Evolutionary conservation across 2,888 invertebrate species (phyloP).

Genomic region (Tubulanus polymorphus): DNA sequence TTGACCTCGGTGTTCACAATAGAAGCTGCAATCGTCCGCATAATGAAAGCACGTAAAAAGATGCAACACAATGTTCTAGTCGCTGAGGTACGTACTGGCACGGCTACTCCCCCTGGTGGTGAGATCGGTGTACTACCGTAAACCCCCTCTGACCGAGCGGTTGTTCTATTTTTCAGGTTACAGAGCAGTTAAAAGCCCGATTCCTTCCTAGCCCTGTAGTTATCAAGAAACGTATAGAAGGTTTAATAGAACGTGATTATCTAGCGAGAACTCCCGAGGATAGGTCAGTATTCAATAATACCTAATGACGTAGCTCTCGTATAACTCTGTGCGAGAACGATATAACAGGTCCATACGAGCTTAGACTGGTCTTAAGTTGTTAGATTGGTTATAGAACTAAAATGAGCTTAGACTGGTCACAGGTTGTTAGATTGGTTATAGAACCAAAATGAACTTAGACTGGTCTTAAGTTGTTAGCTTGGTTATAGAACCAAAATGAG

Average conservation of each 20-base stretch:
- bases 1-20: slow-evolving; percentile 61
- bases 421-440: no score
- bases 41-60: slow-evolving; percentile 97
- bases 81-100: slow-evolving; percentile 66
- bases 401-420: no score
- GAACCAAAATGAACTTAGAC: no score
- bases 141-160: neutral
- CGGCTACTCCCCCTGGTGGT: neutral
- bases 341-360: no score
- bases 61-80: slow-evolving; percentile 84
- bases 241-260: slow-evolving; percentile 98
- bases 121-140: neutral
- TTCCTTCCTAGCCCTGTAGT: slow-evolving; percentile 97
- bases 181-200: slow-evolving; percentile 91
- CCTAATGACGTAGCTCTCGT: no score
- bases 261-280: slow-evolving; percentile 95
- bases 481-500: no score
- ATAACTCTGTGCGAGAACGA: no score
- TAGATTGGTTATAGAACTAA: no score
- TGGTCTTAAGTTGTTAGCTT: no score
- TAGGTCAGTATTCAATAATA: no score
- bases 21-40: slow-evolving; percentile 97
- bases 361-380: no score
- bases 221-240: slow-evolving; percentile 99
- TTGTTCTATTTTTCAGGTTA: slow-evolving; percentile 58